Percentiles rank a stretch among this genome's conserved stretches.
These are phyloP conservation scores for Nanger granti DNA, from an alignment of 2,113 vertebrate species.

Conservation along the genomic window DNA sequence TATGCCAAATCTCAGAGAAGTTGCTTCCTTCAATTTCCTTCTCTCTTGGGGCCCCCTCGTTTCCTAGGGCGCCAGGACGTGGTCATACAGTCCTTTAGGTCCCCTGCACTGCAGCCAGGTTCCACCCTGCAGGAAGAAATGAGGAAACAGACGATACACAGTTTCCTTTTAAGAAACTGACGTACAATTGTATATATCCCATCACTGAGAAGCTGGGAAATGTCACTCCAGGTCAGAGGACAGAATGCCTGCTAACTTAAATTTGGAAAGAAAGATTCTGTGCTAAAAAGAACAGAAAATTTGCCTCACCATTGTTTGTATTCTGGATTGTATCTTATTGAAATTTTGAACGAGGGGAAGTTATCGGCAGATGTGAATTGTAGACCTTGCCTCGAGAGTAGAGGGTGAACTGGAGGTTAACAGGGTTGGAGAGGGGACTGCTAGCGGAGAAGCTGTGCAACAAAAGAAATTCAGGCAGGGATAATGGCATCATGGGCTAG, in stretches of 20 bases:
- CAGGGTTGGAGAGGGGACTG: not conserved
- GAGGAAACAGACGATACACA: not conserved
- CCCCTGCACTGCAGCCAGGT: not conserved
- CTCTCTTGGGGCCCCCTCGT: fast-evolving
- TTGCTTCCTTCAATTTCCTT: not conserved
- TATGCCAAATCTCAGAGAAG: not conserved
- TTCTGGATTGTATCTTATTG: not conserved
- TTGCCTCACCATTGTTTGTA: not conserved
- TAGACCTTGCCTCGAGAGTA: not conserved
- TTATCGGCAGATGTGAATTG: not conserved
- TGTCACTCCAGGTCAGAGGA: not conserved
- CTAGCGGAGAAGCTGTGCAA: not conserved
- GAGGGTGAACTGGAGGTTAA: not conserved
- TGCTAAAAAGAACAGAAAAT: not conserved
- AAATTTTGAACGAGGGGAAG: not conserved
- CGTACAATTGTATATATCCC: not conserved
- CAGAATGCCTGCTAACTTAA: not conserved
- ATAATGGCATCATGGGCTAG: not conserved
- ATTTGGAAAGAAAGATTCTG: not conserved
- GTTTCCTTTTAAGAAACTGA: not conserved
- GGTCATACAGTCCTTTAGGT: not conserved
- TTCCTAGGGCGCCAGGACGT: fast-evolving
- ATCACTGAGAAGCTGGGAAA: not conserved
- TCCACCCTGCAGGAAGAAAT: not conserved
- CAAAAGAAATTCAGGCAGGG: not conserved